phyloP scores from a whole-genome alignment of 2,113 vertebrate species.

The Halcyon senegalensis region DNA sequence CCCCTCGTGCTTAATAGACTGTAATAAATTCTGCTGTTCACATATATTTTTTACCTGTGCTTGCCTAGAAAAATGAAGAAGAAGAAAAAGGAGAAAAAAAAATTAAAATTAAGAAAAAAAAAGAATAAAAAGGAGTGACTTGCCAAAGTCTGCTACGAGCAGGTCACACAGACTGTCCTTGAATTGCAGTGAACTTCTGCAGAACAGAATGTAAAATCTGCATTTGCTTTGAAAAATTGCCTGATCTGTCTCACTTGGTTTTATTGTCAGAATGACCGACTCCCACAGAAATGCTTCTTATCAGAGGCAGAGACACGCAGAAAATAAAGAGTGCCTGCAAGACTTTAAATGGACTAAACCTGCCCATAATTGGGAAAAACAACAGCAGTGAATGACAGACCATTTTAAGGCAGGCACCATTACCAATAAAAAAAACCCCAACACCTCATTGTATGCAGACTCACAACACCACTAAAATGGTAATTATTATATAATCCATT shows the following conservation, averaged over 20 bases:
- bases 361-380: background rate
- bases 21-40: background rate
- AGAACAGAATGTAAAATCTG: conserved; percentile 11
- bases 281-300: background rate
- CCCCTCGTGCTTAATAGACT: background rate
- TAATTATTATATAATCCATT: background rate
- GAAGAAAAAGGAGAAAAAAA: background rate
- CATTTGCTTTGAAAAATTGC: conserved; percentile 6
- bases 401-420: background rate
- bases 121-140: background rate
- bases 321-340: background rate
- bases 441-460: background rate
- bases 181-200: background rate
- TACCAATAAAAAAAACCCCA: background rate
- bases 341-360: background rate
- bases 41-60: background rate
- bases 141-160: background rate
- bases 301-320: background rate
- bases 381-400: background rate
- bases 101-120: no score
- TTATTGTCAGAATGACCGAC: background rate
- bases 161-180: background rate
- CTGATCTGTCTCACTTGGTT: background rate
- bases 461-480: background rate
- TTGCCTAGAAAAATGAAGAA: background rate